Conservation (phyloP, 2,888 invertebrate genomes). For the Disparrhopalites patrizii region DNA sequence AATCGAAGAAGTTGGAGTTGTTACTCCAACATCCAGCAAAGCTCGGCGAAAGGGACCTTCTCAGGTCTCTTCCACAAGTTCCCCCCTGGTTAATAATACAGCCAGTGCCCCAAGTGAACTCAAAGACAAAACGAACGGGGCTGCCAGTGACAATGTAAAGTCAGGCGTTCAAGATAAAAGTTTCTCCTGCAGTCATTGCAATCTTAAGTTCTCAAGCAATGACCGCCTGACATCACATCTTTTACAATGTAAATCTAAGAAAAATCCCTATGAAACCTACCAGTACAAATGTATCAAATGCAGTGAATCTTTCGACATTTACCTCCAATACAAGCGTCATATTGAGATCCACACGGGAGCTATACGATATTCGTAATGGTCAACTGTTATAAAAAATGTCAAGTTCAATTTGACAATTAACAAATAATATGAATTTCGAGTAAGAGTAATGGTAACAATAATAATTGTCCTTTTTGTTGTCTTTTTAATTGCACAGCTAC, state of each 20-base stretch:
- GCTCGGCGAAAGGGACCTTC: background rate
- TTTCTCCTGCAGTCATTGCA: slow-evolving; percentile 15
- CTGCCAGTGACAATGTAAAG: background rate
- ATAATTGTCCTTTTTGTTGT: no score
- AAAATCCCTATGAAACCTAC: slow-evolving; percentile 17
- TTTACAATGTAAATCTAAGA: slow-evolving; percentile 17
- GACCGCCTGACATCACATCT: slow-evolving; percentile 15
- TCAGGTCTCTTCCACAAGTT: background rate
- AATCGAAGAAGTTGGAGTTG: background rate
- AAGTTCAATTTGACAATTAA: no score
- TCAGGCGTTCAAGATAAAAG: background rate
- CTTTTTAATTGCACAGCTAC: no score
- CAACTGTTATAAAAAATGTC: no score
- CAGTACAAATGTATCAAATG: slow-evolving; percentile 23
- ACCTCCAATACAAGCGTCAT: slow-evolving; percentile 22
- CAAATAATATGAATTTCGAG: no score
- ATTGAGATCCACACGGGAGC: slow-evolving; percentile 23
- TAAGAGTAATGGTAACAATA: no score
- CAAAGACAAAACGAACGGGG: background rate
- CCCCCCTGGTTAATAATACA: background rate
- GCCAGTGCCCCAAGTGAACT: background rate
- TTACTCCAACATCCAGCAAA: background rate
- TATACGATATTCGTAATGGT: slow-evolving; percentile 17
- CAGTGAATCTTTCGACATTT: slow-evolving; percentile 16
- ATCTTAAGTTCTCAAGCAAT: slow-evolving; percentile 6